Base-by-base conservation (phyloP, 2,888 invertebrate genomes). In the Sepioteuthis lessoniana region DNA sequence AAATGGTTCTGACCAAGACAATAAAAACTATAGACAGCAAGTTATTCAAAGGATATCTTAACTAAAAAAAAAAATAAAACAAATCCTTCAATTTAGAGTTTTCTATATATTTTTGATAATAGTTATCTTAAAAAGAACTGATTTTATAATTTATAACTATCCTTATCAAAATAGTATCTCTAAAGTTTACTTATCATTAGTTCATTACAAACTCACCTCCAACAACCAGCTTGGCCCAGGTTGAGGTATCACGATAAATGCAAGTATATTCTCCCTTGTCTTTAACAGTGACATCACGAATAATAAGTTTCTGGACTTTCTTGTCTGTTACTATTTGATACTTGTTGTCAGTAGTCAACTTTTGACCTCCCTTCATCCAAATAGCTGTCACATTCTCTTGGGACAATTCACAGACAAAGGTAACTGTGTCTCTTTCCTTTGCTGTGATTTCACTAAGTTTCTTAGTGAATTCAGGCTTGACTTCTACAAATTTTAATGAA, bases 231-330 rank as follows among this genome's bases (percentile, higher is more conserved):
- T 37, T 38, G 8, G 91, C 42, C 28, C 38, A 38, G 25, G 91
- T 91, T 38, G 91, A 91, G 38, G 42, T 35, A 25, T 37, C 42
- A 38, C 91, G 38, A 91, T 37, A 37, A 25, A 91, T 42, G 42
- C 91, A 91, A 91, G 91, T 91, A 35, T 91, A 91, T 28, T 91
- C 91, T 42, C 21, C 91, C 31, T 91, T 37, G 37, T 91, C 91
- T 38, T 21, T 16, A 7, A 91, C 38, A 91, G 91, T 91, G 42
- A 91, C 91, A 91, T 91, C 31, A 35, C 42, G 37, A 37, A 91
- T 91, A 37, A 42, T 38, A 25, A 91, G 91, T 91, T 37, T 91
- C 8, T 91, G 91, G 8, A 91, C 91, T 91, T 91, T 91, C 37
- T 91, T 91, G 28, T 91, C 91, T 37, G 42, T 42, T 21, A 38